These are phyloP conservation scores for Erinaceus europaeus DNA, from an alignment of 2,113 vertebrate genomes.

Conservation along the genomic window DNA sequence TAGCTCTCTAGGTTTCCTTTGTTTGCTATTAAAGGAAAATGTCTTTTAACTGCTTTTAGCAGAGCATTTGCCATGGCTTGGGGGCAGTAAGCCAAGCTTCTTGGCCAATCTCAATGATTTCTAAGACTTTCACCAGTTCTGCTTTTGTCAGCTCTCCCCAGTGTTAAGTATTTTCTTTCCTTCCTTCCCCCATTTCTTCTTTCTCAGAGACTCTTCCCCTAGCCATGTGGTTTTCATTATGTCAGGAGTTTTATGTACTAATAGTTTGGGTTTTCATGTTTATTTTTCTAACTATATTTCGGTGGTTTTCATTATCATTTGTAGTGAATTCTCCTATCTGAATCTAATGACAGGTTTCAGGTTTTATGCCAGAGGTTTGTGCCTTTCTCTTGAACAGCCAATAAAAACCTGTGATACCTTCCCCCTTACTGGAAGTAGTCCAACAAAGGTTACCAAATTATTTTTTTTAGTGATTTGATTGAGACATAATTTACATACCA, in stretches of 20 bases:
- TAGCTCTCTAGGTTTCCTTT: neutral
- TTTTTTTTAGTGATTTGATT: neutral
- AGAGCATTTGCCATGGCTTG: neutral
- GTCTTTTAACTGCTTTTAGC: neutral
- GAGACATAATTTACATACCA: neutral
- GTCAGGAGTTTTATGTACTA: slow-evolving; percentile 8
- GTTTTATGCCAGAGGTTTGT: slow-evolving; percentile 31
- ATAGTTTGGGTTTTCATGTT: neutral
- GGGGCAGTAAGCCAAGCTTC: neutral
- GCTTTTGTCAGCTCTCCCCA: neutral
- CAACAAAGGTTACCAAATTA: neutral
- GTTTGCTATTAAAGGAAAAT: neutral
- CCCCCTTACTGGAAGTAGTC: neutral
- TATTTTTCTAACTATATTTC: slow-evolving; percentile 3
- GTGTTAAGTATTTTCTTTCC: slow-evolving; percentile 21
- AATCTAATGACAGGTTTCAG: neutral
- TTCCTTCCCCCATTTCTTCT: neutral
- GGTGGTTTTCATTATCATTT: slow-evolving; percentile 9
- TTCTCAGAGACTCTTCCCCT: neutral
- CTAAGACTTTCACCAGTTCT: slow-evolving; percentile 46
- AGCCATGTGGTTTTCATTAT: neutral
- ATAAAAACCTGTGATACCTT: neutral
- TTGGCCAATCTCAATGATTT: slow-evolving; percentile 28
- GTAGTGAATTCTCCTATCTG: neutral
- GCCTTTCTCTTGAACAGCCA: neutral